Evolutionary conservation across 2,888 invertebrate genomes (phyloP), one percentile per base, ranked within the genome.

Genomic region (Cotesia congregata): DNA sequence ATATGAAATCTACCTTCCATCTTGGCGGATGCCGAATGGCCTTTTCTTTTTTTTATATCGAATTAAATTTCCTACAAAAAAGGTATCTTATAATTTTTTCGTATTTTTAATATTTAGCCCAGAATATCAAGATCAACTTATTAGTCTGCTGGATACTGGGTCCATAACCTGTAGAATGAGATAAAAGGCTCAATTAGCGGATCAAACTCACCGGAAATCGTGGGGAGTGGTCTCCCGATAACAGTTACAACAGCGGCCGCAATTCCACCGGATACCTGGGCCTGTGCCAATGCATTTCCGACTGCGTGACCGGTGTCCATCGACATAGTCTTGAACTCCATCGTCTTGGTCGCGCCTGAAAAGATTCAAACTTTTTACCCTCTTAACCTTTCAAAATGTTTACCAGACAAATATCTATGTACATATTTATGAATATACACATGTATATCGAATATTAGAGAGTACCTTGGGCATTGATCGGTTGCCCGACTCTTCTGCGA

Each of bases 201-300:
- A 15, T 59, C 15, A 7, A 9, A 61, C 9, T 82, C 81, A 86
- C 87, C 87, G 79, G 87, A 86, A 83, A 94, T 93, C 74, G 94
- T 95, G 12, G 94, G 94, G 80, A 94, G 89, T 1, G 95, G 94
- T 77, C 94, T 90, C 61, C 93, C 93, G 80, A 93, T 93, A 77
- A 93, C 93, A 20, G 93, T 92, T 41, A 94, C 94, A n/a, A 94
- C 94, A 9, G 94, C 94, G 30, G 94, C 94, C 4, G 94, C 94
- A 82, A 94, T 94, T 62, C 93, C 94, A 0, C 94, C 94, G 83
- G 93, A 93, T 80, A 93, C 93, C 76, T 94, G 94, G 17, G 94
- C 94, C 70, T 93, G 94, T 61, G 94, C 93, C 77, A 93, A 90
- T 74, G 92, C 92, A 6, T 92, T 92, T 15, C 92, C 92, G 50